phyloP scores from a whole-genome alignment of 2,888 invertebrate genomes.

The Anarsia innoxiella region DNA sequence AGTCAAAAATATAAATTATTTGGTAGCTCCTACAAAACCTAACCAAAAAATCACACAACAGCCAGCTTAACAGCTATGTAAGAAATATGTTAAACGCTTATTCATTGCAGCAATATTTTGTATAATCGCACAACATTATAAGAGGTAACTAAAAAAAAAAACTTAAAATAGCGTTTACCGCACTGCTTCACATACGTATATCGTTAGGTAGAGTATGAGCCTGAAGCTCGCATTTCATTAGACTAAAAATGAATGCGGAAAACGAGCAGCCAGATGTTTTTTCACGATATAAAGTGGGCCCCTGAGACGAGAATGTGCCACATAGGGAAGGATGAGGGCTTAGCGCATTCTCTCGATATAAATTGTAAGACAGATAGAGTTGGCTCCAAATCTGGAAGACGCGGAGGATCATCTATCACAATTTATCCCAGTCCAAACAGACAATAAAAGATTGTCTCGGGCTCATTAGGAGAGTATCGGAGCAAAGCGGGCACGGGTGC shows the following conservation, averaged over 20 bases:
- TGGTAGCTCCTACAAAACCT: no score
- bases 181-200: no score
- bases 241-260: constrained; percentile 54
- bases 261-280: constrained; percentile 38
- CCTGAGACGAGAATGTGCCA: constrained; percentile 32
- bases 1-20: no score
- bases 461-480: constrained; percentile 50
- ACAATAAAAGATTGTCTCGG: constrained; percentile 62
- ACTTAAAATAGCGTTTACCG: no score
- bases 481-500: constrained; percentile 22
- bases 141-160: no score
- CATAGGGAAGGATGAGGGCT: constrained; percentile 32
- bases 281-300: constrained; percentile 33
- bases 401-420: constrained; percentile 58
- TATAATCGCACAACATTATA: no score
- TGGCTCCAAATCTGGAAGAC: constrained; percentile 48
- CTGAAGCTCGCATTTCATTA: constrained; percentile 58
- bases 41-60: no score
- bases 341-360: constrained; percentile 34
- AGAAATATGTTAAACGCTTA: no score
- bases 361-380: constrained; percentile 49
- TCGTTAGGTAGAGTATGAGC: constrained; percentile 40
- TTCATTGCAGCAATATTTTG: no score
- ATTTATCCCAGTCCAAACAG: constrained; percentile 61
- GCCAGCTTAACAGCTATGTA: no score